Conservation (phyloP, 2,113 vertebrate genomes). For the Sarotherodon lohbergeri region DNA sequence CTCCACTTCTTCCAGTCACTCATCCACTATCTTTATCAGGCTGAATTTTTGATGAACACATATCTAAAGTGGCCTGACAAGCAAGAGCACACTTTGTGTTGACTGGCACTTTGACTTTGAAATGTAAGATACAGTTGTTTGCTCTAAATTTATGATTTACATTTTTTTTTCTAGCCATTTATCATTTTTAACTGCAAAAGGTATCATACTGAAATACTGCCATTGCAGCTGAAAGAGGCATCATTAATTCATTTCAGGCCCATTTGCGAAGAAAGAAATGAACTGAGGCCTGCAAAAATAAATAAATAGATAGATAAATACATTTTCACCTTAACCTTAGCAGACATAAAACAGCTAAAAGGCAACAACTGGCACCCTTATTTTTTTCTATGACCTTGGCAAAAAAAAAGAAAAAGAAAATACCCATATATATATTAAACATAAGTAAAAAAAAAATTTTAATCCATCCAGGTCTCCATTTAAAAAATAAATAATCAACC, state of each 20-base stretch:
- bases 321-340: not conserved
- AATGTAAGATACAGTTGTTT: not conserved
- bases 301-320: not conserved
- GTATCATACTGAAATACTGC: not conserved
- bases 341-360: not conserved
- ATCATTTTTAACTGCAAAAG: not conserved
- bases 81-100: not conserved
- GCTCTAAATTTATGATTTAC: not conserved
- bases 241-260: not conserved
- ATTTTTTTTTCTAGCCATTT: not conserved
- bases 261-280: slow-evolving; percentile 14
- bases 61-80: slow-evolving; percentile 8
- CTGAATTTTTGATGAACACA: slow-evolving; percentile 30
- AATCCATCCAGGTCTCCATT: not conserved
- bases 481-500: not conserved
- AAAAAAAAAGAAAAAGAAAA: not conserved
- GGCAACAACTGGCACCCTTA: not conserved
- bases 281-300: not conserved
- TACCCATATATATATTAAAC: not conserved
- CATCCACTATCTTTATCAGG: slow-evolving; percentile 23
- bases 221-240: not conserved
- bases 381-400: not conserved
- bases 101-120: not conserved
- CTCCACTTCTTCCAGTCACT: not conserved
- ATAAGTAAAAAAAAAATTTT: not conserved